Evolutionary conservation across 2,888 invertebrate species (phyloP).

Genomic region (Junonia oenone): DNA sequence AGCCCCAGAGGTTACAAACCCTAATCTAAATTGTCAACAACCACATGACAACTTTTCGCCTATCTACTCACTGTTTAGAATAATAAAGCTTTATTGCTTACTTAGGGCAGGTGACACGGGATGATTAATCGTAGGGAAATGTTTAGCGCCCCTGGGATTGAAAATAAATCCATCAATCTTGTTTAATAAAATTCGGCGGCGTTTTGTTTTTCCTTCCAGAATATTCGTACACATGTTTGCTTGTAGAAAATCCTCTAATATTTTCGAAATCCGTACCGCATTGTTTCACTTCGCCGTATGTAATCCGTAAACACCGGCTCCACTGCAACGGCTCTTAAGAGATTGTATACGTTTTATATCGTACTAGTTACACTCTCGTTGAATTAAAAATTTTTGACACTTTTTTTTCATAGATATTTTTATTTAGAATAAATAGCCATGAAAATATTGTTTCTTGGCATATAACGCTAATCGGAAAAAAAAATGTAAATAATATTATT

Average conservation of each 20-base stretch:
- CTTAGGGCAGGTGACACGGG: slow-evolving; percentile 37
- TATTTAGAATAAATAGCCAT: background rate
- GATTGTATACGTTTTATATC: slow-evolving; percentile 8
- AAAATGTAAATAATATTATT: too few species aligned
- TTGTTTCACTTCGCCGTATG: slow-evolving; percentile 4
- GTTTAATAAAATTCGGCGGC: slow-evolving; percentile 29
- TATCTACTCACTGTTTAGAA: slow-evolving; percentile 25
- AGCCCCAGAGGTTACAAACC: slow-evolving; percentile 17
- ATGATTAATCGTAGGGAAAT: slow-evolving; percentile 38
- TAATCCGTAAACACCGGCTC: slow-evolving; percentile 15
- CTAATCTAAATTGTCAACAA: slow-evolving; percentile 28
- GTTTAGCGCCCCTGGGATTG: slow-evolving; percentile 31
- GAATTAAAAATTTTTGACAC: background rate
- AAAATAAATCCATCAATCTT: slow-evolving; percentile 38
- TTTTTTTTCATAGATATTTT: background rate
- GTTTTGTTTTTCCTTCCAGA: slow-evolving; percentile 28
- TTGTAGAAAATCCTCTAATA: slow-evolving; percentile 12
- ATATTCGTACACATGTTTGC: slow-evolving; percentile 23
- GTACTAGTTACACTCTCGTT: background rate
- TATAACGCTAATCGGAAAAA: too few species aligned
- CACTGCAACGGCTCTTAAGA: slow-evolving; percentile 6
- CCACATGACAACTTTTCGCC: slow-evolving; percentile 25
- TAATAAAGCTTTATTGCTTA: slow-evolving; percentile 38
- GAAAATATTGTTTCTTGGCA: too few species aligned
- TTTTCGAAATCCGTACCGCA: background rate